Evolutionary conservation across 1,140 invertebrate species (phyloP).

Genomic region (Halesus radiatus): DNA sequence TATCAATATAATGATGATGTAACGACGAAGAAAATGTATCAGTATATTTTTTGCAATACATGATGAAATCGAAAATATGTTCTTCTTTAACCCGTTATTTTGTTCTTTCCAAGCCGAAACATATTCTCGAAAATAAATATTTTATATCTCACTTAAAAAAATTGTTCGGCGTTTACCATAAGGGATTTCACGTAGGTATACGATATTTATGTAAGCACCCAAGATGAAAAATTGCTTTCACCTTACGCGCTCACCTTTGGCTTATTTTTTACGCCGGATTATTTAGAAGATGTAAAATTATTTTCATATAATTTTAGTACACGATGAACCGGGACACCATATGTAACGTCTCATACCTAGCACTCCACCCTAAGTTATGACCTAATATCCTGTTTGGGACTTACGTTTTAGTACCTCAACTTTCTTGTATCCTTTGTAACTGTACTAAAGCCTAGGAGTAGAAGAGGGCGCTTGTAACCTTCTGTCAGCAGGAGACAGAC

Average conservation of each 20-base stretch:
- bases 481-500: not conserved
- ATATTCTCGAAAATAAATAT: slow-evolving; percentile 7
- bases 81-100: too few relatives aligned
- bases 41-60: too few relatives aligned
- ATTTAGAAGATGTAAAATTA: not conserved
- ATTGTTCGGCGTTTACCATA: not conserved
- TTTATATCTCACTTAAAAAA: not conserved
- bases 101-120: too few relatives aligned
- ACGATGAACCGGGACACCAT: slow-evolving; percentile 49
- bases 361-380: slow-evolving; percentile 54
- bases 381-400: slow-evolving; percentile 57
- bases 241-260: not conserved
- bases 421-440: slow-evolving; percentile 26
- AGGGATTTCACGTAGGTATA: not conserved
- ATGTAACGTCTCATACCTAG: slow-evolving; percentile 33
- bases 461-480: not conserved
- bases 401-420: slow-evolving; percentile 49
- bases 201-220: not conserved
- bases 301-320: slow-evolving; percentile 29
- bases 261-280: not conserved
- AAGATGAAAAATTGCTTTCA: slow-evolving; percentile 3
- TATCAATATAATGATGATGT: too few relatives aligned
- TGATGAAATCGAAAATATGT: too few relatives aligned
- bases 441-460: not conserved
- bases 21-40: too few relatives aligned